These are phyloP conservation scores for Dicranocentrus wangi DNA, from an alignment of 2,888 invertebrate genomes.

Conservation along the genomic window DNA sequence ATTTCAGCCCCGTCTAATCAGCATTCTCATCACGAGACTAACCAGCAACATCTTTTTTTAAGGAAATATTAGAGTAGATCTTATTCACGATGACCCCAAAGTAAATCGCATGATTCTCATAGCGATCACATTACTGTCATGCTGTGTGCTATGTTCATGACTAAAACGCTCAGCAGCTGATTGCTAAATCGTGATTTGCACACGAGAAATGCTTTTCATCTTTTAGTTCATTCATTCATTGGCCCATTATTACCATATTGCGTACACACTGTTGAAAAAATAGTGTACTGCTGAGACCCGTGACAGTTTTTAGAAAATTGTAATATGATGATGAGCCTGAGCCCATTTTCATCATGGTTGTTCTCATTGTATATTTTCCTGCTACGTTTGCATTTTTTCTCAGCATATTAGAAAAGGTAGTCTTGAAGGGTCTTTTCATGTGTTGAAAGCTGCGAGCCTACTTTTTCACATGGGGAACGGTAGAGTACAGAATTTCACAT, in stretches of 20 bases:
- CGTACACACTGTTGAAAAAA: slow-evolving; percentile 20
- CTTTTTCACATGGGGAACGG: slow-evolving; percentile 14
- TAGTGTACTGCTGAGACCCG: slow-evolving; percentile 45
- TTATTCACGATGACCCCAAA: slow-evolving; percentile 50
- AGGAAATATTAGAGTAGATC: slow-evolving; percentile 17
- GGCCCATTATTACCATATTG: slow-evolving; percentile 40
- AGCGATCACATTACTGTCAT: slow-evolving; percentile 43
- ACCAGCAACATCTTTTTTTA: slow-evolving; percentile 10
- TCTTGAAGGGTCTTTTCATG: slow-evolving; percentile 17
- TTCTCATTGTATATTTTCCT: slow-evolving; percentile 13
- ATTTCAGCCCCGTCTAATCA: background rate
- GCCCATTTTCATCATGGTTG: slow-evolving; percentile 31
- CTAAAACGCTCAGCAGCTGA: slow-evolving; percentile 47
- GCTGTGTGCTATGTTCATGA: slow-evolving; percentile 56
- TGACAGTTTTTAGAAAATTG: slow-evolving; percentile 46
- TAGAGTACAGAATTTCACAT: no score
- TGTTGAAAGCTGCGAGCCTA: slow-evolving; percentile 26
- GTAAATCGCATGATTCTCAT: slow-evolving; percentile 51
- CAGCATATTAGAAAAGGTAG: background rate
- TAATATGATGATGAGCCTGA: slow-evolving; percentile 27
- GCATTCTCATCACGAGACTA: slow-evolving; percentile 9
- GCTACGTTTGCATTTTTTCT: background rate
- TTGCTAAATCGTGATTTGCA: slow-evolving; percentile 58
- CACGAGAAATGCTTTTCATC: slow-evolving; percentile 25
- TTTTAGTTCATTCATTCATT: slow-evolving; percentile 34